Base-by-base conservation (phyloP, 2,113 vertebrate species). In the Scopus umbretta region DNA sequence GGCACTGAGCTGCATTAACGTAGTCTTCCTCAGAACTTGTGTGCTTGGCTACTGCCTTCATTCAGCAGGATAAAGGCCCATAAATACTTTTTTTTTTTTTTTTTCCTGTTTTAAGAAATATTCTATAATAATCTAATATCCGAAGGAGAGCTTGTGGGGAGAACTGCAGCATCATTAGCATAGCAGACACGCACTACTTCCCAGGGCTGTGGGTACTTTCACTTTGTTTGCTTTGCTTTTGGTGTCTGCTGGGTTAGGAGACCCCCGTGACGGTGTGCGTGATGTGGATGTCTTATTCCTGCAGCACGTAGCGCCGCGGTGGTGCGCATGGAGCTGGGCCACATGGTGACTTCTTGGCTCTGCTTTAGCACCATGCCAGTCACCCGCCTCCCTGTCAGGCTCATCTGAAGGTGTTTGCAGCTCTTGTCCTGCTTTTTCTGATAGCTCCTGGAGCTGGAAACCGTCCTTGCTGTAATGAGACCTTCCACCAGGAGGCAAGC, bases 401-500 rank as follows among this genome's bases (percentile, higher is more conserved):
- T 74, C 50, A 0, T 47, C 59, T n/a, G 38, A 12, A 79, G 52
- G 74, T 18, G 56, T 61, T 58, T 47, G 79, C 59, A 38, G 63
- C 42, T 47, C 71, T 0, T 5, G 59, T n/a, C 52, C 66, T 68
- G 85, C 55, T 68, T 88, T 50, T 52, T 11, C 52, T 12, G n/a
- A n/a, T 6, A 62, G 38, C 67, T 90, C 63, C 61, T 19, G 68
- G 66, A 87, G 72, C 67, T 52, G 84, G 56, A 10, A 75, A 65
- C 26, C 4, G 1, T 90, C 66, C 71, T 88, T 96, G 96, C 79
- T 94, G 92, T 96, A 96, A 93, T 90, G 88, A 96, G 88, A 96
- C 42, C 71, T 93, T 96, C 96, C 96, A 97, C 88, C 93, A 96
- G 96, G 96, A 97, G 95, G 95, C 95, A 95, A 95, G 79, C 58